These are phyloP conservation scores for Spodoptera exigua DNA, from an alignment of 2,888 invertebrate genomes.

Conservation along the genomic window DNA sequence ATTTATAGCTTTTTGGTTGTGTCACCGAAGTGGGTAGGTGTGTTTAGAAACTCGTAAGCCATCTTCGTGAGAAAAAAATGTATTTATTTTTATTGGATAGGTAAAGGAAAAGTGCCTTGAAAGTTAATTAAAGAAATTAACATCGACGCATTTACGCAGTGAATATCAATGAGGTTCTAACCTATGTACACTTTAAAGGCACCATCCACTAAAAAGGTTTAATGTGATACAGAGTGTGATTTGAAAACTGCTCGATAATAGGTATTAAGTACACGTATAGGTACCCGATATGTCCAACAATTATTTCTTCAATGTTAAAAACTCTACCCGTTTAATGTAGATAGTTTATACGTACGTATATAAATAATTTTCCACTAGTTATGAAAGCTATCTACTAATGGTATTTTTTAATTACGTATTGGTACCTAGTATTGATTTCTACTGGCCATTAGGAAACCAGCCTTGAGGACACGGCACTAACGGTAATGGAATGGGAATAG, in stretches of 20 bases:
- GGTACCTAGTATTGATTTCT: neutral
- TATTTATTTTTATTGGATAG: slow-evolving; percentile 41
- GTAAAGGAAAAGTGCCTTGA: slow-evolving; percentile 35
- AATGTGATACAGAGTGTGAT: too few species aligned
- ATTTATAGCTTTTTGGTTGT: slow-evolving; percentile 83
- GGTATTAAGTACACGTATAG: too few species aligned
- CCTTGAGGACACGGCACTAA: slow-evolving; percentile 14
- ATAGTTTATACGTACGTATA: too few species aligned
- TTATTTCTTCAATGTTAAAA: too few species aligned
- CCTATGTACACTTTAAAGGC: too few species aligned
- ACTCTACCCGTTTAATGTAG: too few species aligned
- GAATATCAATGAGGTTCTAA: neutral
- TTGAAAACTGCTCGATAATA: too few species aligned
- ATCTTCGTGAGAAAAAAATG: slow-evolving; percentile 58
- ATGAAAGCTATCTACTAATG: too few species aligned
- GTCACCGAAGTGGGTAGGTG: slow-evolving; percentile 51
- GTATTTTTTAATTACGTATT: neutral
- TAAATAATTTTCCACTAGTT: neutral
- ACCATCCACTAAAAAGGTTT: too few species aligned
- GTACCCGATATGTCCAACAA: too few species aligned
- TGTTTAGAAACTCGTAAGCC: slow-evolving; percentile 56
- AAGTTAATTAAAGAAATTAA: slow-evolving; percentile 14
- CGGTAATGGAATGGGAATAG: slow-evolving; percentile 13
- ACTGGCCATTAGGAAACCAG: neutral
- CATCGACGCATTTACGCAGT: neutral